These are phyloP conservation scores for Arenaria interpres DNA, from an alignment of 2,113 vertebrate species.

Conservation along the genomic window DNA sequence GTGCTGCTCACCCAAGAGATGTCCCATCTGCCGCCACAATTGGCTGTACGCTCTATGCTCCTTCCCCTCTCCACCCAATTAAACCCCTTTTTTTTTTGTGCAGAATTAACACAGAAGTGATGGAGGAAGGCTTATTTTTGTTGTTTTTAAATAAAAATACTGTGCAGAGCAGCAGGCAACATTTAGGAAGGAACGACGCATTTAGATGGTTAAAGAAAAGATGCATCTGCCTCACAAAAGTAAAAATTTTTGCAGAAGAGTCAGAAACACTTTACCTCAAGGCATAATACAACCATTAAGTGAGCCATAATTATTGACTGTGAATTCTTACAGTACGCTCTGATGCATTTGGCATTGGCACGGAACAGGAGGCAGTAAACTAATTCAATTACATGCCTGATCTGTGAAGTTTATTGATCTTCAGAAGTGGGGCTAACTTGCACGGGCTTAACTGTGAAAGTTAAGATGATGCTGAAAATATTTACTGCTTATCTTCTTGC, in stretches of 20 bases:
- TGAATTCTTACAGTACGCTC: slow-evolving; percentile 14
- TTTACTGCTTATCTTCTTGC: neutral
- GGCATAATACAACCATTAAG: slow-evolving; percentile 32
- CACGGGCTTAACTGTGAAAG: neutral
- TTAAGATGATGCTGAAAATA: neutral
- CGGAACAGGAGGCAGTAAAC: slow-evolving; percentile 27
- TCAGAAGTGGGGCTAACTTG: neutral
- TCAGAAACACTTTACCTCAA: slow-evolving; percentile 12
- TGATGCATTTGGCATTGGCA: slow-evolving; percentile 36
- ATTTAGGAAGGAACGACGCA: neutral
- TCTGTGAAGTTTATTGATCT: slow-evolving; percentile 56
- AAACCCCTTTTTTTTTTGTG: neutral
- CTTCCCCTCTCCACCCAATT: neutral
- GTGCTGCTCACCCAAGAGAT: neutral
- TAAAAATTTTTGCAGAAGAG: neutral
- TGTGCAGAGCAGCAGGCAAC: neutral
- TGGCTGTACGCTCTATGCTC: accelerated
- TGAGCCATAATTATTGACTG: slow-evolving; percentile 39
- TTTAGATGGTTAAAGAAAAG: neutral
- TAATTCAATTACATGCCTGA: slow-evolving; percentile 60
- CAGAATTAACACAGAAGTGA: neutral
- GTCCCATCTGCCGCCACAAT: neutral
- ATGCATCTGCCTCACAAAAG: neutral
- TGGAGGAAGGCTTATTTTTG: neutral
- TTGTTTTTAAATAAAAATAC: neutral